phyloP scores from a whole-genome alignment of 2,888 invertebrate genomes.

The Lycia hirtaria region DNA sequence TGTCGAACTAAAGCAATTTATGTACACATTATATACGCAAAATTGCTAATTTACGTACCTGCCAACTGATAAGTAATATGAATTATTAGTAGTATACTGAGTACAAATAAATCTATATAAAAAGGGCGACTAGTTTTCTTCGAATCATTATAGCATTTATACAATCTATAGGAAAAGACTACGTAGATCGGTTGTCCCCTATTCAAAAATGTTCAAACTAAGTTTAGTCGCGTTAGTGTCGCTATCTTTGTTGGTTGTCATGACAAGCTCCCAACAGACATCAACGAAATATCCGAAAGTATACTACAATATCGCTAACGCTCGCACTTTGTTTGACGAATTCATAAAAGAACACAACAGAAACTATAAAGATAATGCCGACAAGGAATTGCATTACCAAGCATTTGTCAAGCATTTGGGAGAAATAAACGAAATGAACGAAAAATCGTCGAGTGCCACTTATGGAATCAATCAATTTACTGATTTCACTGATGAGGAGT shows the following conservation, averaged over 20 bases:
- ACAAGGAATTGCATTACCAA: conserved; percentile 45
- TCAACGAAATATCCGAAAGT: not conserved
- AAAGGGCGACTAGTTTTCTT: not conserved
- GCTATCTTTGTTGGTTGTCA: conserved; percentile 15
- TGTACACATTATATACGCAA: no score
- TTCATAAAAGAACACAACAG: conserved; percentile 46
- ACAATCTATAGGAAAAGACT: no score
- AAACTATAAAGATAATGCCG: conserved; percentile 46
- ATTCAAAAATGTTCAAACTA: not conserved
- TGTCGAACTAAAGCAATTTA: no score
- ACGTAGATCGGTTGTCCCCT: not conserved
- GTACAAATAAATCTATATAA: not conserved
- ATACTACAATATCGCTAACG: conserved; percentile 43
- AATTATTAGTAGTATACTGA: no score
- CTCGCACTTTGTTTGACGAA: conserved; percentile 46
- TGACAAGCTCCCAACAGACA: not conserved
- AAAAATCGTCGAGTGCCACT: not conserved
- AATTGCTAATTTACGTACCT: no score
- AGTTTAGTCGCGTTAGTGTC: conserved; percentile 5
- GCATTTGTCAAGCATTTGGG: conserved; percentile 37
- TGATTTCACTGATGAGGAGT: conserved; percentile 23
- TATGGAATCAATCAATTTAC: conserved; percentile 24
- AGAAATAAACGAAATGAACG: conserved; percentile 17
- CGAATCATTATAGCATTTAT: not conserved
- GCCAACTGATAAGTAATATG: not conserved